phyloP scores from a whole-genome alignment of 1,140 invertebrate genomes.

The Bombus sylvicola region DNA sequence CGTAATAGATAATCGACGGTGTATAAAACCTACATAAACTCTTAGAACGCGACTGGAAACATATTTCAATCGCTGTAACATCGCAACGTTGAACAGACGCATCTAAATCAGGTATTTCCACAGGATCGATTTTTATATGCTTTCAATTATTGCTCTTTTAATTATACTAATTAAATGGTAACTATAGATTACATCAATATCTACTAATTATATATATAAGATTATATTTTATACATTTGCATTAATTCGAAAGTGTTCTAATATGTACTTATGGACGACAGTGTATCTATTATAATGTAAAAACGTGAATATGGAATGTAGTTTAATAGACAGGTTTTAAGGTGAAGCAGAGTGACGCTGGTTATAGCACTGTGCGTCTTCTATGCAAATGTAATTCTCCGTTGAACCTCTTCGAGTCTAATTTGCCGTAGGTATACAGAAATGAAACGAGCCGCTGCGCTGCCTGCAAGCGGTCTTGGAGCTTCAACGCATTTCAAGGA shows the following conservation, averaged over 20 bases:
- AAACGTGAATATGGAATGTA: not conserved
- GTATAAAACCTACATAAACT: too few relatives aligned
- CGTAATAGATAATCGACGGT: too few relatives aligned
- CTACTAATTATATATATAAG: not conserved
- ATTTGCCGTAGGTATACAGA: not conserved
- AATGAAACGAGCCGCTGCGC: not conserved
- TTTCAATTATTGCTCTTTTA: too few relatives aligned
- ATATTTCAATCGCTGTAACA: too few relatives aligned
- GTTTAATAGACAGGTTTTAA: slow-evolving; percentile 10
- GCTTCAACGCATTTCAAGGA: not conserved
- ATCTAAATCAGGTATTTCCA: too few relatives aligned
- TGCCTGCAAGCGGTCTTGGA: not conserved
- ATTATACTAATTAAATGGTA: too few relatives aligned
- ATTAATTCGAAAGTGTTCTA: too few relatives aligned
- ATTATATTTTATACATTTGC: not conserved
- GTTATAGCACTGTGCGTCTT: not conserved
- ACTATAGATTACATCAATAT: not conserved
- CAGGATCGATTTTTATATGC: not conserved
- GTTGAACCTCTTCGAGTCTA: not conserved
- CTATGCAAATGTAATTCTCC: slow-evolving; percentile 15
- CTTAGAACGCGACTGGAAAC: too few relatives aligned
- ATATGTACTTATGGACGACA: not conserved
- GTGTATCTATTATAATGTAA: not conserved
- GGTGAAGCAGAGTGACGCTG: not conserved
- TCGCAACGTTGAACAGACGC: too few relatives aligned